phyloP scores from a whole-genome alignment of 1,140 invertebrate genomes.

The Anadara kagoshimensis region DNA sequence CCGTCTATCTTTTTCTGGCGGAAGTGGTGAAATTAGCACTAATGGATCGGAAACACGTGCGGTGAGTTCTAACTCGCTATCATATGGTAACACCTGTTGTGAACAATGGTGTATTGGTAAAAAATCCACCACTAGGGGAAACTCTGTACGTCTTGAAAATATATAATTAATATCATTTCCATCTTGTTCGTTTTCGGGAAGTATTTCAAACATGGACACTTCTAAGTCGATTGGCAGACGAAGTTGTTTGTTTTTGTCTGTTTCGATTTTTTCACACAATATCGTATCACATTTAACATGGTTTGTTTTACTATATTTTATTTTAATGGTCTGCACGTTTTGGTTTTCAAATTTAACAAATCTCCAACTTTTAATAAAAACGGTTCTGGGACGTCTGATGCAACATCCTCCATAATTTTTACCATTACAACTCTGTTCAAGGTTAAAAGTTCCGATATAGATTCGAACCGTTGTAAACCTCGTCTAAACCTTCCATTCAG shows the following conservation, averaged over 20 bases:
- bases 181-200: slow-evolving; percentile 20
- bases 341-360: slow-evolving; percentile 41
- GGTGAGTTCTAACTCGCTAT: too few species aligned
- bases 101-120: not conserved
- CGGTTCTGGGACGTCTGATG: slow-evolving; percentile 54
- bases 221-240: slow-evolving; percentile 17
- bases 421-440: slow-evolving; percentile 39
- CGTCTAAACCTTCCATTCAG: slow-evolving; percentile 41
- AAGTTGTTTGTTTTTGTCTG: too few species aligned
- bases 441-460: slow-evolving; percentile 22
- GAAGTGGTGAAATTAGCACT: slow-evolving; percentile 29
- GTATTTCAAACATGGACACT: slow-evolving; percentile 12
- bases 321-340: slow-evolving; percentile 23
- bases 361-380: slow-evolving; percentile 52
- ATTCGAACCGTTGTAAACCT: slow-evolving; percentile 36
- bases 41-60: slow-evolving; percentile 27
- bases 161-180: slow-evolving; percentile 26
- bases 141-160: slow-evolving; percentile 8
- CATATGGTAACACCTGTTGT: not conserved
- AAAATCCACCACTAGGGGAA: slow-evolving; percentile 25
- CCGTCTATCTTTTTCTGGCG: slow-evolving; percentile 4
- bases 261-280: slow-evolving; percentile 12
- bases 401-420: slow-evolving; percentile 51
- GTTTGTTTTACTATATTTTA: slow-evolving; percentile 34
- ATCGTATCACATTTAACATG: slow-evolving; percentile 9